phyloP scores from a whole-genome alignment of 2,113 vertebrate genomes.

The Oncorhynchus clarkii region DNA sequence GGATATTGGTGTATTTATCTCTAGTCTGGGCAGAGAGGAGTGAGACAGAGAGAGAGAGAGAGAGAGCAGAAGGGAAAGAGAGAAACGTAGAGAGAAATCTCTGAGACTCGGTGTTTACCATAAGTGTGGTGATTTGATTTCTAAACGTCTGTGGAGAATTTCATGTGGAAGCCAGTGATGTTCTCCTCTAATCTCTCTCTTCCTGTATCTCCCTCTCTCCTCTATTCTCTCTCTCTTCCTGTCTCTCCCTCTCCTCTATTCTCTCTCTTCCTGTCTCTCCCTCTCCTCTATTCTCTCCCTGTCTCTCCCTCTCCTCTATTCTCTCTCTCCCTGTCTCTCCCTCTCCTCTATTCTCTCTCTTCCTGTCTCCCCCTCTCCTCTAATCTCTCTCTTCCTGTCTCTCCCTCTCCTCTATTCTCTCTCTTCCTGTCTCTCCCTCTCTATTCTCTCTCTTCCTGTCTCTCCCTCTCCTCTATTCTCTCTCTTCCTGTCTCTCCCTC shows the following conservation, averaged over 20 bases:
- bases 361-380: too few species aligned
- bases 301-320: background rate
- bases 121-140: background rate
- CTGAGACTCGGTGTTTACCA: background rate
- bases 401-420: too few species aligned
- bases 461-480: too few species aligned
- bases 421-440: too few species aligned
- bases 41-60: background rate
- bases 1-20: background rate
- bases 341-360: background rate
- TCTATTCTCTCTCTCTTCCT: background rate
- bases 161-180: background rate
- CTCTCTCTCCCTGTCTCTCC: background rate
- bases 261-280: background rate
- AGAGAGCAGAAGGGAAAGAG: background rate
- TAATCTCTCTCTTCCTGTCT: too few species aligned
- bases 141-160: background rate
- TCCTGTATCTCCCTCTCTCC: background rate
- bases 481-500: too few species aligned
- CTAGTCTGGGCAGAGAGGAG: too few species aligned
- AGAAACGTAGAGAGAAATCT: background rate
- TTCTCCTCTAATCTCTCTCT: background rate
- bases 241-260: background rate
- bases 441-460: too few species aligned
- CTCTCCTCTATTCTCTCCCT: background rate